Conservation (phyloP, 2,888 invertebrate genomes). For the Disparrhopalites patrizii region DNA sequence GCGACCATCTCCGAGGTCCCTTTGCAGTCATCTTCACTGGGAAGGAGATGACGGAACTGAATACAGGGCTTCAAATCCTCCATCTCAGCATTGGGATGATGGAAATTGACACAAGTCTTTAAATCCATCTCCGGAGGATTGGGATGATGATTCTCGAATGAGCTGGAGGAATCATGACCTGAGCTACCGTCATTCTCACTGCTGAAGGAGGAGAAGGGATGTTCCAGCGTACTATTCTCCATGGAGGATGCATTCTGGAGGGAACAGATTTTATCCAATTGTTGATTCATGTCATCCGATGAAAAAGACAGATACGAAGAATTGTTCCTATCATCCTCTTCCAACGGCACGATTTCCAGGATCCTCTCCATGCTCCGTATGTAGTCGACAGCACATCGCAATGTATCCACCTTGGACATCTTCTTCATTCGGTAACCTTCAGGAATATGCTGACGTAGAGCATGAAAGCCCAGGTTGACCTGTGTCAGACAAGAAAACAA, state of each 20-base stretch:
- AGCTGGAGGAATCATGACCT: neutral
- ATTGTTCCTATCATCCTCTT: neutral
- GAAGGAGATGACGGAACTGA: neutral
- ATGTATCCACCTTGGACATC: slow-evolving; percentile 81
- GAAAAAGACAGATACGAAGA: slow-evolving; percentile 4
- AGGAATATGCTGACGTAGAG: slow-evolving; percentile 77
- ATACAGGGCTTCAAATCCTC: too few relatives aligned
- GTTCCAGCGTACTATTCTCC: slow-evolving; percentile 22
- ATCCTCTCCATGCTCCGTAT: slow-evolving; percentile 61
- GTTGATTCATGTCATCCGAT: slow-evolving; percentile 22
- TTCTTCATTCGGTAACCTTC: slow-evolving; percentile 66
- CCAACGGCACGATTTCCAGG: slow-evolving; percentile 13
- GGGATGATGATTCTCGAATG: neutral
- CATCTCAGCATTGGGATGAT: neutral
- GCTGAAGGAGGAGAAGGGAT: slow-evolving; percentile 23
- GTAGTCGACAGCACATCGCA: slow-evolving; percentile 82
- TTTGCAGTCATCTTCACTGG: neutral
- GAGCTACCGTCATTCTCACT: slow-evolving; percentile 17
- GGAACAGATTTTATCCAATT: slow-evolving; percentile 26
- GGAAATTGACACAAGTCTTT: too few relatives aligned
- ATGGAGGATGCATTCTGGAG: slow-evolving; percentile 8
- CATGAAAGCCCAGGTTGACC: slow-evolving; percentile 40
- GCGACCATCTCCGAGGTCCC: neutral
- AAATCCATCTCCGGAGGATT: too few relatives aligned
- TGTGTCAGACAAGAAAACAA: too few relatives aligned